Evolutionary conservation across 2,888 invertebrate species (phyloP), one percentile per base, ranked within the genome.

Genomic region (Drosophila setosimentum): DNA sequence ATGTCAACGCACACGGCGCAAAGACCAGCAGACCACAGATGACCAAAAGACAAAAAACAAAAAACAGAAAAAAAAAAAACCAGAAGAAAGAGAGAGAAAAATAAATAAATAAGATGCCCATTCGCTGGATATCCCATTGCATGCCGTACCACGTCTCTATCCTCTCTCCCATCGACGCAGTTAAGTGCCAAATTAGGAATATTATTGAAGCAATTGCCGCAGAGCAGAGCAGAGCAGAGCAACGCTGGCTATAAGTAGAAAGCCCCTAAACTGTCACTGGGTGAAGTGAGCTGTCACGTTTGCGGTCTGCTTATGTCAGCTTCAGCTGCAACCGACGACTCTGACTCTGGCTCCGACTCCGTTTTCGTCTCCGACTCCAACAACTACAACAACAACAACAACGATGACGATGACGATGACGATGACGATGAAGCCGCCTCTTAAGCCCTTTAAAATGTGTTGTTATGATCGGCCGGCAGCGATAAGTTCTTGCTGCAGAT

Each of bases 361-460:
- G 5, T 35, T 57, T 29, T 6, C 54, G 3, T 35, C 57, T 21
- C 13, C 40, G 1, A 24, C 73, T 35, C 27, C 55, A 5, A 33
- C 13, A 33, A 40, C 3, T 3, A 7, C 37, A 21, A 21, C 72
- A 48, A 21, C 53, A 40, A 29, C 49, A 37, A 3, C 32, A 45
- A 29, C 33, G 2, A 27, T 27, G 3, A 13, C 13, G 2, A 7
- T 3, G 10, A 32, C 18, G 27, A 40, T 21, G 11, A 37, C 13
- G 45, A 21, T 21, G 24, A 32, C 21, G 32, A 33, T 21, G 13
- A 33, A n/a, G 54, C 67, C 66, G 61, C 51, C 54, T 57, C 69
- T 80, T 88, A 90, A 90, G 89, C 91, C 91, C 89, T 86, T 90
- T 86, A 89, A 89, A 91, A 91, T 90, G 91, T 90, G 90, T 91